Evolutionary conservation across 2,888 invertebrate species (phyloP).

Genomic region (Oxyteleia sp.): DNA sequence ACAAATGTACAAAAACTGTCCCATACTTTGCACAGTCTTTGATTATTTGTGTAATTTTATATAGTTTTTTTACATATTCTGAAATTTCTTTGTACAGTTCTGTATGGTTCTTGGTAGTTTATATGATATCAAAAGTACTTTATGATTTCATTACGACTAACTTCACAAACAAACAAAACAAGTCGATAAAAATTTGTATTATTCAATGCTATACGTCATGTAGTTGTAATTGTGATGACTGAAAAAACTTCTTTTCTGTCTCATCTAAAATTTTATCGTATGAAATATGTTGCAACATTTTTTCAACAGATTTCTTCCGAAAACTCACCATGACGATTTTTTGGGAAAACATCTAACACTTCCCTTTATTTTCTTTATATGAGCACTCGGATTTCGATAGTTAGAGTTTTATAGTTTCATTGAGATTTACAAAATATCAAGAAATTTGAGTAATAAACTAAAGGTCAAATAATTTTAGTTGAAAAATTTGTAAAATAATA

Average conservation of each 20-base stretch:
- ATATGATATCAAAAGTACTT: slow-evolving; percentile 69
- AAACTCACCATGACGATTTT: background rate
- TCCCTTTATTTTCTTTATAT: slow-evolving; percentile 15
- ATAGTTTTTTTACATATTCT: slow-evolving; percentile 52
- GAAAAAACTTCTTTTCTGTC: slow-evolving; percentile 46
- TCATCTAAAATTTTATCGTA: slow-evolving; percentile 24
- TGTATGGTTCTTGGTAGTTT: slow-evolving; percentile 55
- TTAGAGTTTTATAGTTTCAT: slow-evolving; percentile 49
- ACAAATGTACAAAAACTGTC: slow-evolving; percentile 52
- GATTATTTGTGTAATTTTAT: slow-evolving; percentile 57
- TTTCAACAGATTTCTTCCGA: slow-evolving; percentile 4
- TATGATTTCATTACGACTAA: slow-evolving; percentile 56
- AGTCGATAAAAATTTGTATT: slow-evolving; percentile 60
- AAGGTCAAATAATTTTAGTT: background rate
- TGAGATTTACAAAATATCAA: slow-evolving; percentile 42
- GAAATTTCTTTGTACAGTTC: slow-evolving; percentile 66
- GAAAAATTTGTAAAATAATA: background rate
- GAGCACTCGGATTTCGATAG: slow-evolving; percentile 52
- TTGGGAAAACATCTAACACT: slow-evolving; percentile 24
- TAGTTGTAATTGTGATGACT: slow-evolving; percentile 54
- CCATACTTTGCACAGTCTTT: slow-evolving; percentile 26
- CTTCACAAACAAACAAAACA: slow-evolving; percentile 52
- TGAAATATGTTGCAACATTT: slow-evolving; percentile 5
- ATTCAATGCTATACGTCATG: slow-evolving; percentile 60
- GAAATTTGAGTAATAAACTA: background rate